These are phyloP conservation scores for Luidia sarsii DNA, from an alignment of 53 echinoderm and acorn worm species.

Conservation along the genomic window DNA sequence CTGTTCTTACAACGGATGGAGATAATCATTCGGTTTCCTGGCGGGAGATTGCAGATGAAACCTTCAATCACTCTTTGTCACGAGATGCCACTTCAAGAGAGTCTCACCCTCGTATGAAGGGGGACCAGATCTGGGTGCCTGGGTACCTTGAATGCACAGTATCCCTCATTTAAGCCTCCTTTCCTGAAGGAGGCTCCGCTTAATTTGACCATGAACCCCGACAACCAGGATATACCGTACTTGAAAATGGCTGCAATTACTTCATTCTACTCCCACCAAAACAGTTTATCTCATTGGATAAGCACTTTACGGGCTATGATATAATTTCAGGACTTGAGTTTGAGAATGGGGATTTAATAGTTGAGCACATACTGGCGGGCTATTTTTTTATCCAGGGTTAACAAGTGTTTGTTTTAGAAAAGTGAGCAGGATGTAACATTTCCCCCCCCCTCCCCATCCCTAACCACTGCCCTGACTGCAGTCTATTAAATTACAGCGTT, in stretches of 20 bases:
- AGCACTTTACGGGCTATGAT: no score
- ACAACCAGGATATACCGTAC: no score
- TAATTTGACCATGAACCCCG: no score
- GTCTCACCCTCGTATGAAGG: conserved; percentile 28
- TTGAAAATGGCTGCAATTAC: no score
- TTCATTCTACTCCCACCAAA: no score
- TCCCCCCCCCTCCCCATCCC: conserved; percentile 30
- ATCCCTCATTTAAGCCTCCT: no score
- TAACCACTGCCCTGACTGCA: no score
- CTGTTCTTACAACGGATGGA: conserved; percentile 34
- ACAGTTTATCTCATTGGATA: no score
- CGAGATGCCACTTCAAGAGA: conserved; percentile 46
- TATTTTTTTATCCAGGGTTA: conserved; percentile 37
- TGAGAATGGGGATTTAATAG: no score
- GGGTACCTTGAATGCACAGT: no score
- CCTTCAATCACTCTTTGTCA: conserved; percentile 58
- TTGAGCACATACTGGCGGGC: conserved; percentile 40
- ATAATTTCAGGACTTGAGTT: no score
- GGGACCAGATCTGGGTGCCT: conserved; percentile 10
- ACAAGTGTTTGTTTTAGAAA: conserved; percentile 51
- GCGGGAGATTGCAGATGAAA: conserved; percentile 30
- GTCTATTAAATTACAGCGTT: conserved; percentile 33
- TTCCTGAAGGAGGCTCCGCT: no score
- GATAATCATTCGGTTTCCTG: conserved; percentile 58
- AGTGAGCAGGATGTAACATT: conserved; percentile 37